Evolutionary conservation across 30 jellyfish, hydroid and myxozoan species (phyloP).

Genomic region (Aurelia aurita complex sp. Pacific): DNA sequence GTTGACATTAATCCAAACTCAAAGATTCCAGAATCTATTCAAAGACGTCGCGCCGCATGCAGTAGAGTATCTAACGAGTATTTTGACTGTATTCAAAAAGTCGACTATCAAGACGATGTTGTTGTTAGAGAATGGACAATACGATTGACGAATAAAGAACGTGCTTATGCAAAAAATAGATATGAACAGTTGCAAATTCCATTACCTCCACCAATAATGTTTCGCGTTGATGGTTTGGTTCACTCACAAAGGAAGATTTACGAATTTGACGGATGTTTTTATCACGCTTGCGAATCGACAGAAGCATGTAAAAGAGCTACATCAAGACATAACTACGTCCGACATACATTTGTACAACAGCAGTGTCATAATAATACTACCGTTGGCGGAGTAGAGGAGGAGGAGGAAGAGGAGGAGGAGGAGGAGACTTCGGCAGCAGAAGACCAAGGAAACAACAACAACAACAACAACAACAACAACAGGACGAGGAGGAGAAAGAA

Average conservation of each 20-base stretch:
- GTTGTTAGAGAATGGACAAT: background rate
- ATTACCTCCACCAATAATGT: background rate
- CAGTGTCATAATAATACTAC: no score
- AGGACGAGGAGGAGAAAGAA: no score
- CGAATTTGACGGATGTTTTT: conserved; percentile 30
- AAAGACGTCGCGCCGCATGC: background rate
- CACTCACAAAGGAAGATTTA: background rate
- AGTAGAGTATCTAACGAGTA: background rate
- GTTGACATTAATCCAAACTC: no score
- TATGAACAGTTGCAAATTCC: background rate
- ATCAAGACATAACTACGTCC: no score
- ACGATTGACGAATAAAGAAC: background rate
- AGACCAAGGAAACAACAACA: no score
- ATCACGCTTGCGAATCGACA: conserved; percentile 6
- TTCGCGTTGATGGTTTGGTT: background rate
- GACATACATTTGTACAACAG: no score
- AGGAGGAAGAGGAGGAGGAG: no score
- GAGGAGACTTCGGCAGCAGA: background rate
- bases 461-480: no score
- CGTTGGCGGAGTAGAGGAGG: no score
- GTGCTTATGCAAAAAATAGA: background rate
- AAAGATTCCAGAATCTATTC: no score
- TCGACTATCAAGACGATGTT: background rate
- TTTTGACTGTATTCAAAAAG: background rate
- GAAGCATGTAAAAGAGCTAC: background rate